Conservation (phyloP, 2,888 invertebrate genomes). For the Luperina testacea region DNA sequence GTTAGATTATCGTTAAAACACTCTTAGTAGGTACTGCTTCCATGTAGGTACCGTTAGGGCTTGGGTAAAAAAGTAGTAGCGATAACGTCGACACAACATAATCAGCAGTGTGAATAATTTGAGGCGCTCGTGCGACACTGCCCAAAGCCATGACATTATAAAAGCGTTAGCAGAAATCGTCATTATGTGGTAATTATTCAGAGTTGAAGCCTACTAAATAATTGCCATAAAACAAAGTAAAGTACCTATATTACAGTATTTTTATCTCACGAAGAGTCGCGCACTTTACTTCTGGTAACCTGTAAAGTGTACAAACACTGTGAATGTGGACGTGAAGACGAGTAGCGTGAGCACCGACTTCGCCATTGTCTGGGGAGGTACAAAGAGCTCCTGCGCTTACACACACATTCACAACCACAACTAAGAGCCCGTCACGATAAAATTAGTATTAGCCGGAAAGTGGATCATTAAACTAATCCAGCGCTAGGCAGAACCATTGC, state of each 20-base stretch:
- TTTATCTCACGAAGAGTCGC: background rate
- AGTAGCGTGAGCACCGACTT: background rate
- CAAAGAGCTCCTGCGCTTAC: too few relatives aligned
- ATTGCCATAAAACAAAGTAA: conserved; percentile 5
- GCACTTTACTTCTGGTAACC: background rate
- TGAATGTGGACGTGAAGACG: background rate
- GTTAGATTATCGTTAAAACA: conserved; percentile 42
- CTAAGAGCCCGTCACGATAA: background rate
- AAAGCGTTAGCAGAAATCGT: conserved; percentile 42
- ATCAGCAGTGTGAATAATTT: conserved; percentile 47
- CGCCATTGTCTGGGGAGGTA: too few relatives aligned
- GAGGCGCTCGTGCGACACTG: conserved; percentile 19
- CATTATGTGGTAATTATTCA: conserved; percentile 10
- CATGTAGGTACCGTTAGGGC: conserved; percentile 23
- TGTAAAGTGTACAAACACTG: background rate
- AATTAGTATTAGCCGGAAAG: background rate
- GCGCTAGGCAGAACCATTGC: background rate
- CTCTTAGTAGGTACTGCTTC: conserved; percentile 11
- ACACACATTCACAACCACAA: background rate
- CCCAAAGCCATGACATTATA: conserved; percentile 38
- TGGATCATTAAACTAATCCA: background rate
- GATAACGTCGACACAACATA: conserved; percentile 32
- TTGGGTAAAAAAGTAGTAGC: conserved; percentile 17
- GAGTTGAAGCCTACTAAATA: conserved; percentile 8
- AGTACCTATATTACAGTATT: background rate